Conservation (phyloP, 2,113 vertebrate genomes). For the Ictidomys tridecemlineatus region DNA sequence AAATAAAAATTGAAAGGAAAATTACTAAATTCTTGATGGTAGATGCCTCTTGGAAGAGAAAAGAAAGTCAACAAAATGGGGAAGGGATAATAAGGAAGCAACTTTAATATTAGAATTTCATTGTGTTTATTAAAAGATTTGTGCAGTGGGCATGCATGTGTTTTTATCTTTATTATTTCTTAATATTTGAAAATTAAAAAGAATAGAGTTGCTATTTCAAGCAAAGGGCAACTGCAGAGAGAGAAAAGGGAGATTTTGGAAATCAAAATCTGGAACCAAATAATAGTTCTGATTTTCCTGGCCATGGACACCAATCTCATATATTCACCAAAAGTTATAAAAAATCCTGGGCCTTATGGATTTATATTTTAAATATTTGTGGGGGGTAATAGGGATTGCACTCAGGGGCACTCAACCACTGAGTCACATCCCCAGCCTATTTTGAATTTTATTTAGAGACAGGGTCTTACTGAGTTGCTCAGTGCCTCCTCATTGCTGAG, state of each 20-base stretch:
- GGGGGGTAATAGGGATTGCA: too few species aligned
- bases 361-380: neutral
- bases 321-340: neutral
- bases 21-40: neutral
- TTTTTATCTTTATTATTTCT: neutral
- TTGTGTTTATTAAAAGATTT: constrained; percentile 41
- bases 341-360: neutral
- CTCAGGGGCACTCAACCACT: too few species aligned
- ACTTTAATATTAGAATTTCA: neutral
- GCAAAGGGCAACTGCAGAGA: neutral
- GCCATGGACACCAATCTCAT: neutral
- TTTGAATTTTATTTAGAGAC: too few species aligned
- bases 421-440: too few species aligned
- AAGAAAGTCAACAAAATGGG: neutral
- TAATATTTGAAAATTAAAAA: constrained; percentile 34
- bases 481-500: too few species aligned
- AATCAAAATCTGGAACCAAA: neutral
- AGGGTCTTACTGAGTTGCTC: too few species aligned
- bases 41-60: neutral
- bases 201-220: neutral
- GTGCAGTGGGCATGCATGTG: neutral
- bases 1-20: neutral
- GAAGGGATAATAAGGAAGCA: neutral
- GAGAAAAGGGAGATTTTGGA: neutral
- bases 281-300: neutral